These are phyloP conservation scores for Chrysotoxum bicinctum DNA, from an alignment of 2,888 invertebrate genomes.

Conservation along the genomic window DNA sequence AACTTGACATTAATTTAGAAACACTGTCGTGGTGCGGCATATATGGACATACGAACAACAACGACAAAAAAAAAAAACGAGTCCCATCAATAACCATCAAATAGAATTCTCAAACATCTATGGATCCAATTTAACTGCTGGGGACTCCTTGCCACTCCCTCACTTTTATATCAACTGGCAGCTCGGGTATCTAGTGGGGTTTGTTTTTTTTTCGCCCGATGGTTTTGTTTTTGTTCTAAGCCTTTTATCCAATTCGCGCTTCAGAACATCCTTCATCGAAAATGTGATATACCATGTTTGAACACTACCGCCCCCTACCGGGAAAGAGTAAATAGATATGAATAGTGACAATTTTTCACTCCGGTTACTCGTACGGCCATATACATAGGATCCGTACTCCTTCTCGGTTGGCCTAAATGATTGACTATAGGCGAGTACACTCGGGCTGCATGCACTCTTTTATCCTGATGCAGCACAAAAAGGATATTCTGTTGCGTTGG, in stretches of 20 bases:
- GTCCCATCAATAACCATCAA: conserved; percentile 58
- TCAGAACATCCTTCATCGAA: conserved; percentile 66
- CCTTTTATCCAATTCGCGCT: conserved; percentile 59
- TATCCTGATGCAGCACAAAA: conserved; percentile 9
- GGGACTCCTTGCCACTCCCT: not conserved
- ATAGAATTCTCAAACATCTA: conserved; percentile 39
- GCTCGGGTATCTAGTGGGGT: not conserved
- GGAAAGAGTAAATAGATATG: conserved; percentile 62
- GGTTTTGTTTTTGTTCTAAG: conserved; percentile 14
- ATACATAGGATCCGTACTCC: not conserved
- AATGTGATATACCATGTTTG: conserved; percentile 21
- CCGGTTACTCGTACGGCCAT: conserved; percentile 1
- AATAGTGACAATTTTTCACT: conserved; percentile 66
- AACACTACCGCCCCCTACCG: not conserved
- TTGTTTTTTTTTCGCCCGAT: not conserved
- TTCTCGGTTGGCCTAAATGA: conserved; percentile 47
- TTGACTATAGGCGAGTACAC: conserved; percentile 45
- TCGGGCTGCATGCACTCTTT: conserved; percentile 2
- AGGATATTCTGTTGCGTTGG: not conserved
- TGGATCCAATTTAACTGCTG: conserved; percentile 1
- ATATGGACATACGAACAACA: not conserved
- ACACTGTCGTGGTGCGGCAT: conserved; percentile 13
- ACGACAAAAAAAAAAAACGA: not conserved
- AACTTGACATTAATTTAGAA: conserved; percentile 64
- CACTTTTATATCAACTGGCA: not conserved